Evolutionary conservation across 2,888 invertebrate genomes (phyloP).

Genomic region (Isoperla grammatica): DNA sequence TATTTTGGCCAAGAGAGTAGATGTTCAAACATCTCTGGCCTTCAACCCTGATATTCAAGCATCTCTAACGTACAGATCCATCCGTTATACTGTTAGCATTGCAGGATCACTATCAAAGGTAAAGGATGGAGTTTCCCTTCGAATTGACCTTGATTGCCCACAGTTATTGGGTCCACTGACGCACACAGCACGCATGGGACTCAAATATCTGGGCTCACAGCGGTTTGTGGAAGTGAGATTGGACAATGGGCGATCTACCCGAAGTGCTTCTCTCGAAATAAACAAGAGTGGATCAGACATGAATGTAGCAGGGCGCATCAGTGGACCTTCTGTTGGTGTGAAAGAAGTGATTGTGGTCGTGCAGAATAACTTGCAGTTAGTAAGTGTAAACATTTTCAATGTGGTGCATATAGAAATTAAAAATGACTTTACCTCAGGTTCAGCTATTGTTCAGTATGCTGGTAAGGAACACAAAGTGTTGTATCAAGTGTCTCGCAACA

Average conservation of each 20-base stretch:
- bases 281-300: constrained; percentile 1
- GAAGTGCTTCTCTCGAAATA: constrained; percentile 21
- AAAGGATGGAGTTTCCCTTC: background rate
- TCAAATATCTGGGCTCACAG: background rate
- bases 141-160: constrained; percentile 18
- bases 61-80: constrained; percentile 12
- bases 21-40: background rate
- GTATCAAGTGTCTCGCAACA: constrained; percentile 13
- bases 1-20: constrained; percentile 1
- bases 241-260: constrained; percentile 22
- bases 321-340: constrained; percentile 14
- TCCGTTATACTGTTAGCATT: constrained; percentile 3
- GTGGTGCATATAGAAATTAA: constrained; percentile 13
- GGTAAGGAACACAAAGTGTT: constrained; percentile 18
- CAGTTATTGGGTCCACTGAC: constrained; percentile 4
- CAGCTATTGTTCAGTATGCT: constrained; percentile 12
- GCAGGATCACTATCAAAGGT: background rate
- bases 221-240: constrained; percentile 10
- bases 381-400: constrained; percentile 15
- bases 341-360: constrained; percentile 5
- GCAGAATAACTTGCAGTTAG: constrained; percentile 8
- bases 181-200: constrained; percentile 9
- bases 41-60: constrained; percentile 11
- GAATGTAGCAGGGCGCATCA: constrained; percentile 1
- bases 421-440: constrained; percentile 5